These are phyloP conservation scores for Istiophorus platypterus DNA, from an alignment of 2,113 vertebrate genomes.

Conservation along the genomic window DNA sequence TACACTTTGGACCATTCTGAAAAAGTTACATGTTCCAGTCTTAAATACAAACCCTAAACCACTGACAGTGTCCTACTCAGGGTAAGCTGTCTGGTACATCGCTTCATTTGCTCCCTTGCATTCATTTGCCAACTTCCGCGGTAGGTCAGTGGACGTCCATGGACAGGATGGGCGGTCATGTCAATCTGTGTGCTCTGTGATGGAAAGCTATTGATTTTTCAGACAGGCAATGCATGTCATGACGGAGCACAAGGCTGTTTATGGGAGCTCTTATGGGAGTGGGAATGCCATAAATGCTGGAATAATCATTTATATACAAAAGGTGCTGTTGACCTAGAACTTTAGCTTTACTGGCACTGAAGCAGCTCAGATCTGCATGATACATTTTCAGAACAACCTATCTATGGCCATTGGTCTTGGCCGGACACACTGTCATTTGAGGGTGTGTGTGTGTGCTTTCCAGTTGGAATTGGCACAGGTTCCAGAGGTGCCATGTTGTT, in stretches of 20 bases:
- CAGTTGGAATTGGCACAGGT: constrained; percentile 17
- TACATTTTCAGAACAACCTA: not conserved
- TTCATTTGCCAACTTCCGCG: not conserved
- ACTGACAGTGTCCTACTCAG: not conserved
- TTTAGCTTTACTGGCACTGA: not conserved
- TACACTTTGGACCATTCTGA: not conserved
- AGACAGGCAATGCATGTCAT: constrained; percentile 39
- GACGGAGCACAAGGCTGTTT: constrained; percentile 36
- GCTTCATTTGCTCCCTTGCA: not conserved
- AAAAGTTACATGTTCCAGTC: not conserved
- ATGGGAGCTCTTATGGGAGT: constrained; percentile 28
- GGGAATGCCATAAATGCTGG: constrained; percentile 11
- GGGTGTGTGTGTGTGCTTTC: not conserved
- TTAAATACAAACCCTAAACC: constrained; percentile 9
- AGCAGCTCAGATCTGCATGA: not conserved
- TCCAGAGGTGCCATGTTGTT: constrained; percentile 42
- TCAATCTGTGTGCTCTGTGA: constrained; percentile 39
- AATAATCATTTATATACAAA: constrained; percentile 13
- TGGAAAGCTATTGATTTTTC: constrained; percentile 76
- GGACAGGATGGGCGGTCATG: constrained; percentile 30
- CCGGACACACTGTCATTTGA: constrained; percentile 3
- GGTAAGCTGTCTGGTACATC: not conserved
- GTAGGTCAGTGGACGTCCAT: constrained; percentile 14
- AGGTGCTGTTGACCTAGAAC: constrained; percentile 14
- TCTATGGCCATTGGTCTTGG: not conserved